Percentiles rank a stretch among this genome's conserved stretches.
Evolutionary conservation across 1,140 invertebrate species (phyloP).

Genomic region (Drosophila busckii): DNA sequence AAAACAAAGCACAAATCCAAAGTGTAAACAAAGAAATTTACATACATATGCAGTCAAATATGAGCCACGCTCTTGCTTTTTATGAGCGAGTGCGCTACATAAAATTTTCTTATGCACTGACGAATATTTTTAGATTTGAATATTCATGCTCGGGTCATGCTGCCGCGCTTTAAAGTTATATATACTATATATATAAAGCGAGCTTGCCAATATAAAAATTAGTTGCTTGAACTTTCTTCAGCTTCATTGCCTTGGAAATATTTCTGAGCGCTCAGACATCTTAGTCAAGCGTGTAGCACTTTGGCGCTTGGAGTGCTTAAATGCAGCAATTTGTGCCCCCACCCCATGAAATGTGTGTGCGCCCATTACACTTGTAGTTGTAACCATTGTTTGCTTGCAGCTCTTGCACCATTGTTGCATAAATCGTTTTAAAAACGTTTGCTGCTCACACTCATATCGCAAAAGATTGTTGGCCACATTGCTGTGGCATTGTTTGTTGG

Average conservation of each 20-base stretch:
- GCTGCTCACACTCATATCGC: constrained; percentile 28
- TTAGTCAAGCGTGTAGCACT: constrained; percentile 24
- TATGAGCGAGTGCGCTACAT: not conserved
- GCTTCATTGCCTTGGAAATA: too few species aligned
- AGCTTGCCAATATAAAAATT: too few species aligned
- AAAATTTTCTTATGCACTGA: too few species aligned
- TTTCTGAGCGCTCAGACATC: too few species aligned
- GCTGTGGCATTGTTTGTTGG: constrained; percentile 10
- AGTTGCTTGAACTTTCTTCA: too few species aligned
- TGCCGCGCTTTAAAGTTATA: too few species aligned
- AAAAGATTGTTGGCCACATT: constrained; percentile 4
- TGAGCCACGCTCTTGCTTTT: constrained; percentile 32
- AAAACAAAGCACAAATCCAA: constrained; percentile 56
- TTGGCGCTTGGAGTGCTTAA: constrained; percentile 59
- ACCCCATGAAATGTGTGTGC: constrained; percentile 41
- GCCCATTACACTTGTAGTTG: constrained; percentile 56
- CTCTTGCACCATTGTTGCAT: constrained; percentile 60
- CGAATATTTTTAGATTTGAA: constrained; percentile 53
- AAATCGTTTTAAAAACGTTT: constrained; percentile 51
- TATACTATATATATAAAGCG: too few species aligned
- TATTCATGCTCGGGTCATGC: constrained; percentile 35
- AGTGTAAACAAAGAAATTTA: constrained; percentile 42
- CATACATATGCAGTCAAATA: too few species aligned
- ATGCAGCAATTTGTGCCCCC: constrained; percentile 56
- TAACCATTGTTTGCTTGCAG: constrained; percentile 59